Percentiles rank a stretch among this genome's conserved stretches.
Evolutionary conservation across 1,140 invertebrate species (phyloP).

Genomic region (Saccostrea glomerata): DNA sequence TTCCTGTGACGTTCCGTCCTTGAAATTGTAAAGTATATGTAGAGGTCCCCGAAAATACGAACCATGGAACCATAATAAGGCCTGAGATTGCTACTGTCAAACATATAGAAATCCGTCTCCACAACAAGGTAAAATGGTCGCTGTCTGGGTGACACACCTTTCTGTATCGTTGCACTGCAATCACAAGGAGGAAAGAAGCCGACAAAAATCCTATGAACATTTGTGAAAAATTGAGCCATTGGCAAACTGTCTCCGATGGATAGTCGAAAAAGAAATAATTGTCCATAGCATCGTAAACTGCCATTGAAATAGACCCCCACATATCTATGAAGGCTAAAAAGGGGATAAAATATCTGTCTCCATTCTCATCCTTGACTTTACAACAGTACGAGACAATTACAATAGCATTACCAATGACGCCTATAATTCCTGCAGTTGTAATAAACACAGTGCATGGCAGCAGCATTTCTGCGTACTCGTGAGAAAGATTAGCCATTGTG

Average conservation of each 20-base stretch:
- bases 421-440: background rate
- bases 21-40: background rate
- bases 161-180: conserved; percentile 5
- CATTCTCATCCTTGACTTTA: background rate
- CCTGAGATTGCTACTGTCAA: background rate
- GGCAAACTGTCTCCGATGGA: background rate
- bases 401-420: background rate
- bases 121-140: background rate
- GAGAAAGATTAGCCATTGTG: background rate
- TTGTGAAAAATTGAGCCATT: background rate
- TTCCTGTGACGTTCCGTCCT: conserved; percentile 18
- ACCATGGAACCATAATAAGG: background rate
- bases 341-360: conserved; percentile 18
- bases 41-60: background rate
- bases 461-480: background rate
- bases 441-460: background rate
- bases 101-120: background rate
- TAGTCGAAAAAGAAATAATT: conserved; percentile 15
- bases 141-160: background rate
- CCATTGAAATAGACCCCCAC: background rate
- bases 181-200: background rate
- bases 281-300: background rate
- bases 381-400: background rate
- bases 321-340: background rate
- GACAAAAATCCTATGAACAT: background rate